phyloP scores from a whole-genome alignment of 2,888 invertebrate species.

The Deilephila elpenor region DNA sequence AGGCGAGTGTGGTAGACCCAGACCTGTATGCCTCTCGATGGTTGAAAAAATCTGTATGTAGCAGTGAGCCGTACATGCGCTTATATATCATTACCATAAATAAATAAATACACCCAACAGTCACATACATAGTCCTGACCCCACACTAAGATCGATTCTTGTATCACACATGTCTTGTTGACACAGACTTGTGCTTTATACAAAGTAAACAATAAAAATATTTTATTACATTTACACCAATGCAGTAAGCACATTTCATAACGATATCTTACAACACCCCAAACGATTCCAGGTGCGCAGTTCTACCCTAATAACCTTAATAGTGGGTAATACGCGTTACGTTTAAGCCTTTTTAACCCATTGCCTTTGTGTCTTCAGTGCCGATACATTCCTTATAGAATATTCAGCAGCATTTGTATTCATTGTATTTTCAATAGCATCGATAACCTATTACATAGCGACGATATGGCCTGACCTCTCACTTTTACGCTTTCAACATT shows the following conservation, averaged over 20 bases:
- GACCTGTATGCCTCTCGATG: too few relatives aligned
- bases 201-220: too few relatives aligned
- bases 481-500: conserved; percentile 9
- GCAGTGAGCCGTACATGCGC: too few relatives aligned
- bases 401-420: conserved; percentile 22
- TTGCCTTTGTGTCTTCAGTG: conserved; percentile 14
- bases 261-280: not conserved
- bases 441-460: conserved; percentile 7
- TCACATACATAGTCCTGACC: too few relatives aligned
- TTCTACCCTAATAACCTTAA: conserved; percentile 17
- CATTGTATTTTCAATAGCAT: conserved; percentile 15
- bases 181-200: too few relatives aligned
- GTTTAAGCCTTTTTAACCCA: conserved; percentile 19
- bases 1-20: too few relatives aligned
- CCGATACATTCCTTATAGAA: conserved; percentile 5
- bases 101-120: too few relatives aligned
- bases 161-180: too few relatives aligned
- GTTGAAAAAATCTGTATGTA: too few relatives aligned
- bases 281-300: conserved; percentile 1
- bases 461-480: conserved; percentile 10
- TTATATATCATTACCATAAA: too few relatives aligned
- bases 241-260: not conserved
- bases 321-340: conserved; percentile 8
- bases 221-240: too few relatives aligned
- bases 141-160: too few relatives aligned